Conservation (phyloP, 2,888 invertebrate species). For the Euspilapteryx auroguttella region DNA sequence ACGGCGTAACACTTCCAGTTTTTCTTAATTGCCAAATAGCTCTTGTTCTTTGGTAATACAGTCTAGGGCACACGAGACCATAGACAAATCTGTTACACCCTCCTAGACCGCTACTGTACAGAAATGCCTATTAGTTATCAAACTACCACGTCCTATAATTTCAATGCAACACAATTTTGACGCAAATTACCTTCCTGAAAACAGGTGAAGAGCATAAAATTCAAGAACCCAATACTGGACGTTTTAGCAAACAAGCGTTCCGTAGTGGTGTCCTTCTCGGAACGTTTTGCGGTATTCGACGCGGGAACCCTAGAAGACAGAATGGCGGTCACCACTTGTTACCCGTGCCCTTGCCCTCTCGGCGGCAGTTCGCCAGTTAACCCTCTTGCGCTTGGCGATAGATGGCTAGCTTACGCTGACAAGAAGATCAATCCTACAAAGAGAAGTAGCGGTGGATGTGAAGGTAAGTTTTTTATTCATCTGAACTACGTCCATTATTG, state of each 20-base stretch:
- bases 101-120: too few relatives aligned
- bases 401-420: constrained; percentile 87
- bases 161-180: neutral
- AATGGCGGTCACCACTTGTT: constrained; percentile 86
- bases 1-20: too few relatives aligned
- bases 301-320: constrained; percentile 85
- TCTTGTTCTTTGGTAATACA: too few relatives aligned
- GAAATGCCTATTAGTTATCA: too few relatives aligned
- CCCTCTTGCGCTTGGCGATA: constrained; percentile 84
- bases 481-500: neutral
- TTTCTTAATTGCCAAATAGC: too few relatives aligned
- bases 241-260: constrained; percentile 88
- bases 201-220: constrained; percentile 87
- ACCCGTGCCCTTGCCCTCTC: constrained; percentile 79
- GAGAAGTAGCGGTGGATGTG: constrained; percentile 82
- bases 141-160: too few relatives aligned
- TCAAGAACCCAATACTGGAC: constrained; percentile 87
- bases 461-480: constrained; percentile 39
- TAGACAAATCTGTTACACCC: too few relatives aligned
- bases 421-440: constrained; percentile 77
- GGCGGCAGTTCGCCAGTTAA: constrained; percentile 56
- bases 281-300: constrained; percentile 90
- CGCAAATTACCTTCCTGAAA: neutral
- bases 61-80: too few relatives aligned
- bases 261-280: constrained; percentile 85